Evolutionary conservation across 2,113 vertebrate species (phyloP).

Genomic region (Pristiophorus japonicus): DNA sequence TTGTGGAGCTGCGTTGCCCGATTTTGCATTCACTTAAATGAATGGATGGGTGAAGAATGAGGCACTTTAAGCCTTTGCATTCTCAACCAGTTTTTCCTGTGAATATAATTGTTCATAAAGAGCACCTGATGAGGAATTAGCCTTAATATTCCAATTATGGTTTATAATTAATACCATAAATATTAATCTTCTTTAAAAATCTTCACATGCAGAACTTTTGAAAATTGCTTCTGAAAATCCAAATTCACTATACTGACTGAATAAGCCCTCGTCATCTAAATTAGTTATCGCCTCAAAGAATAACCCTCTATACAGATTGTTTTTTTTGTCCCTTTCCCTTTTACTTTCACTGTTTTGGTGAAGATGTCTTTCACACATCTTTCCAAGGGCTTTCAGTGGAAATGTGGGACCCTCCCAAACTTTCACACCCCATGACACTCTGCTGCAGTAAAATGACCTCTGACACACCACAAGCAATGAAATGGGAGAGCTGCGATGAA

Average conservation of each 20-base stretch:
- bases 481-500: no score
- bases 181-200: background rate
- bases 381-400: background rate
- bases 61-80: background rate
- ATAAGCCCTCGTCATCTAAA: background rate
- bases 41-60: background rate
- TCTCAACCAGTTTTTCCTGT: background rate
- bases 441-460: background rate
- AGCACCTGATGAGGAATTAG: background rate
- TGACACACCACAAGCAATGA: background rate
- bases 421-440: background rate
- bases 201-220: background rate
- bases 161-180: background rate
- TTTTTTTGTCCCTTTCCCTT: no score
- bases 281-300: background rate
- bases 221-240: constrained; percentile 2
- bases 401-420: background rate
- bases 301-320: background rate
- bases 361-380: background rate
- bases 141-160: background rate
- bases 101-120: background rate
- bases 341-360: background rate
- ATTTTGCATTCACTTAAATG: background rate
- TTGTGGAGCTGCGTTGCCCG: background rate
- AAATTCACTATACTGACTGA: background rate